phyloP scores from a whole-genome alignment of 2,888 invertebrate species.

The Melipona beecheii region DNA sequence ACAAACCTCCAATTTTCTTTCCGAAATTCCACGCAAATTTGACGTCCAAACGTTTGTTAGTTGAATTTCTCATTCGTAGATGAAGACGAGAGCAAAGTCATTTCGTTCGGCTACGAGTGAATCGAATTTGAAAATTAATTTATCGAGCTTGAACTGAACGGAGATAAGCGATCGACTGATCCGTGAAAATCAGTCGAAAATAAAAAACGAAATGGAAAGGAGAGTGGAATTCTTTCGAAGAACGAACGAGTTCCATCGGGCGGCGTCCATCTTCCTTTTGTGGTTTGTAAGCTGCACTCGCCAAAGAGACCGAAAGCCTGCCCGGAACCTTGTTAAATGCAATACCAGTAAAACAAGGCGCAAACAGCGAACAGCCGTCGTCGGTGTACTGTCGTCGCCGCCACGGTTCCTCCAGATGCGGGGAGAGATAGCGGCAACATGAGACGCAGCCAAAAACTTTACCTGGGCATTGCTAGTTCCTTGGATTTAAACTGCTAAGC shows the following conservation, averaged over 20 bases:
- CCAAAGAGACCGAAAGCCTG: slow-evolving; percentile 35
- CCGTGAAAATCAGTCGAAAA: too few relatives aligned
- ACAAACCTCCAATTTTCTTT: neutral
- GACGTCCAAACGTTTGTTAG: too few relatives aligned
- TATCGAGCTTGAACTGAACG: too few relatives aligned
- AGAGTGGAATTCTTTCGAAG: too few relatives aligned
- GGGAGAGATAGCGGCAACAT: slow-evolving; percentile 76
- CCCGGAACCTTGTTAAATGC: slow-evolving; percentile 79
- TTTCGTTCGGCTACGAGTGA: too few relatives aligned
- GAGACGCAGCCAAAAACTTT: slow-evolving; percentile 66
- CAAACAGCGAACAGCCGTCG: slow-evolving; percentile 73
- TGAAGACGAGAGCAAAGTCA: too few relatives aligned
- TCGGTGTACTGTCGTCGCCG: slow-evolving; percentile 41
- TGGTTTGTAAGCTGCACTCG: slow-evolving; percentile 15
- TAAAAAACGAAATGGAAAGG: too few relatives aligned
- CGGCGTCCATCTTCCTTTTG: neutral
- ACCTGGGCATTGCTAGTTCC: slow-evolving; percentile 71
- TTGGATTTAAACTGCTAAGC: slow-evolving; percentile 71
- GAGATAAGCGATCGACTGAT: too few relatives aligned
- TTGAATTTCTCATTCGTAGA: too few relatives aligned
- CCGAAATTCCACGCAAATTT: too few relatives aligned
- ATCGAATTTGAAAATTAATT: too few relatives aligned
- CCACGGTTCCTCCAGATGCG: slow-evolving; percentile 65
- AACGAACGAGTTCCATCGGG: too few relatives aligned
- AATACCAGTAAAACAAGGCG: slow-evolving; percentile 81